Evolutionary conservation across 2,888 invertebrate species (phyloP), one percentile per base, ranked within the genome.

Genomic region (Phaedon cochleariae): DNA sequence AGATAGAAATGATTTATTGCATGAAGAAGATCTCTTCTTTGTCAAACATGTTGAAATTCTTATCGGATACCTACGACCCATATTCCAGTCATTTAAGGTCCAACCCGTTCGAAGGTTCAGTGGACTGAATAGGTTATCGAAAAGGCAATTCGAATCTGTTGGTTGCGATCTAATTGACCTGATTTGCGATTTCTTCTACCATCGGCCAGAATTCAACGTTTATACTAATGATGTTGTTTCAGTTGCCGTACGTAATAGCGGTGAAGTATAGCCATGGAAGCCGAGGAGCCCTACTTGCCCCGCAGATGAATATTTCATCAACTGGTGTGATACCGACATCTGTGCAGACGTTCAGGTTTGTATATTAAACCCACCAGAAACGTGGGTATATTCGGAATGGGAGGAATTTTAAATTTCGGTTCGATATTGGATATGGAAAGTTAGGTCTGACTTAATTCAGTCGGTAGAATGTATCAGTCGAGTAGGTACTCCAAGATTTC

Each of bases 221-320:
- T 2, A 41, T 15, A 41, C 15, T 4, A 12, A 41, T 3, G 15
- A 68, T 70, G 68, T 72, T 73, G 67, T 77, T 73, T 64, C 73
- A 93, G 93, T 85, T 93, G 81, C 89, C 90, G 77, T 93, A 93
- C 85, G 89, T 90, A 81, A 89, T 93, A 87, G 88, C 88, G 71
- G 87, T 94, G 79, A 90, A 90, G 82, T 92, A 92, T 82, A 90
- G 90, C 62, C 73, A 71, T 54, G 90, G 92, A 57, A 67, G 71
- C 79, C 87, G 90, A 71, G 90, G 90, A 77, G 94, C 93, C 73
- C 88, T 95, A 86, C 84, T 89, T 76, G 88, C 90, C 73, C 95
- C 95, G 12, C 89, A 90, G 79, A 90, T 95, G 79, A 95, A 94
- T 85, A 93, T 96, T 78, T 91, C 94, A 59, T 89, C 90, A 76